Conservation (phyloP, 1,140 invertebrate species). For the Caenorhabditis tropicalis region DNA sequence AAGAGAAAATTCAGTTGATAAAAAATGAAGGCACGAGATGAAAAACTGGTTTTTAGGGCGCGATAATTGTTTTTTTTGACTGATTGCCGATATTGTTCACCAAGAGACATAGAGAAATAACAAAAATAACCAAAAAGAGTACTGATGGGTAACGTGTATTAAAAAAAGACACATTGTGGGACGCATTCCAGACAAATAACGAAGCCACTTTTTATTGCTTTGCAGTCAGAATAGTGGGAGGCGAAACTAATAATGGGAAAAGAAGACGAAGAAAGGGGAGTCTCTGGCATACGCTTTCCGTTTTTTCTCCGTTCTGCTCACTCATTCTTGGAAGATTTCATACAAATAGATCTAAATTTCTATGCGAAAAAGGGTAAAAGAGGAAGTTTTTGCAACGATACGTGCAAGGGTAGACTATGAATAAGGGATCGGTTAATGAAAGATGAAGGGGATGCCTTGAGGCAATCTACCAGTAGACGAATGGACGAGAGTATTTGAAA, state of each 20-base stretch:
- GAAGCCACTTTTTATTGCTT: slow-evolving; percentile 43
- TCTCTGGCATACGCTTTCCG: not conserved
- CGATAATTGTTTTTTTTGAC: not conserved
- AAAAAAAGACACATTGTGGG: slow-evolving; percentile 23
- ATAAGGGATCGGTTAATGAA: not conserved
- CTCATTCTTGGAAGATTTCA: slow-evolving; percentile 4
- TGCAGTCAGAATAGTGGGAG: slow-evolving; percentile 31
- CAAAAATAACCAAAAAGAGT: not conserved
- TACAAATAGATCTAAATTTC: slow-evolving; percentile 29
- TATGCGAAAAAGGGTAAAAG: not conserved
- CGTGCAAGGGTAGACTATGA: not conserved
- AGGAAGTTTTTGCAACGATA: not conserved
- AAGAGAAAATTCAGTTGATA: not conserved
- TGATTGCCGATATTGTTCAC: not conserved
- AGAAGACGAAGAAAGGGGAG: slow-evolving; percentile 3
- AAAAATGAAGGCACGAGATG: not conserved
- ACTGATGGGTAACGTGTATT: slow-evolving; percentile 15
- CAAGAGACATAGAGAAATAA: not conserved
- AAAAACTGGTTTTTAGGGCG: slow-evolving; percentile 9
- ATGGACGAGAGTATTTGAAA: not conserved
- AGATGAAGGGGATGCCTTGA: not conserved
- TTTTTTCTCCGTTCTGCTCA: not conserved
- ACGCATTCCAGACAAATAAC: slow-evolving; percentile 40
- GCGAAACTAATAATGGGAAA: slow-evolving; percentile 38
- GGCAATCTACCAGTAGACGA: not conserved